These are phyloP conservation scores for Crocuta crocuta DNA, from an alignment of 2,113 vertebrate genomes.

Conservation along the genomic window DNA sequence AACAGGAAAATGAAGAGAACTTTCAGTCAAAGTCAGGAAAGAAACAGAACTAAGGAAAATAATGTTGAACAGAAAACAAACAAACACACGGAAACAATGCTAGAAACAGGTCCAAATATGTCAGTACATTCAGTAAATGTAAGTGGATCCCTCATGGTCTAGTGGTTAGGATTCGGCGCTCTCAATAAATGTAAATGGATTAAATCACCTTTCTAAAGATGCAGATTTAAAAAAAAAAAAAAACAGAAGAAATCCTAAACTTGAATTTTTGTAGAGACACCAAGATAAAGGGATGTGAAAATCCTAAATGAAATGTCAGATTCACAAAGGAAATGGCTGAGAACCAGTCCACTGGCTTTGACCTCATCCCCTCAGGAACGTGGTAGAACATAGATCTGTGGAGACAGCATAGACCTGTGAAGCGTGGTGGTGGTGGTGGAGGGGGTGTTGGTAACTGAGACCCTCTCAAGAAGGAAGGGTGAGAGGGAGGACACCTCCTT, in stretches of 20 bases:
- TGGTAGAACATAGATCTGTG: background rate
- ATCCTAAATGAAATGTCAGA: background rate
- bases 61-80: background rate
- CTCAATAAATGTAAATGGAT: background rate
- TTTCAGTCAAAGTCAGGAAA: background rate
- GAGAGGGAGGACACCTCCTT: too few species aligned
- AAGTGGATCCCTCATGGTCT: background rate
- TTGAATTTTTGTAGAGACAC: background rate
- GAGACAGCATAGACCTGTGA: fast-evolving
- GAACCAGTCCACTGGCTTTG: background rate
- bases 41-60: background rate
- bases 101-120: background rate
- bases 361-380: too few species aligned
- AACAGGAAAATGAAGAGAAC: background rate
- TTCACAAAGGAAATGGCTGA: background rate
- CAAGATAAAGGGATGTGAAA: background rate
- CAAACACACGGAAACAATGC: background rate
- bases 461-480: background rate
- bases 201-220: background rate
- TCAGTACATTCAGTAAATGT: background rate
- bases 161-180: too few species aligned
- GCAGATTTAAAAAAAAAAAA: background rate
- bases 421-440: background rate
- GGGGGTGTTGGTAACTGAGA: too few species aligned
- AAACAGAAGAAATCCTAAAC: background rate